These are phyloP conservation scores for Carollia perspicillata DNA, from an alignment of 2,113 vertebrate species.

Conservation along the genomic window DNA sequence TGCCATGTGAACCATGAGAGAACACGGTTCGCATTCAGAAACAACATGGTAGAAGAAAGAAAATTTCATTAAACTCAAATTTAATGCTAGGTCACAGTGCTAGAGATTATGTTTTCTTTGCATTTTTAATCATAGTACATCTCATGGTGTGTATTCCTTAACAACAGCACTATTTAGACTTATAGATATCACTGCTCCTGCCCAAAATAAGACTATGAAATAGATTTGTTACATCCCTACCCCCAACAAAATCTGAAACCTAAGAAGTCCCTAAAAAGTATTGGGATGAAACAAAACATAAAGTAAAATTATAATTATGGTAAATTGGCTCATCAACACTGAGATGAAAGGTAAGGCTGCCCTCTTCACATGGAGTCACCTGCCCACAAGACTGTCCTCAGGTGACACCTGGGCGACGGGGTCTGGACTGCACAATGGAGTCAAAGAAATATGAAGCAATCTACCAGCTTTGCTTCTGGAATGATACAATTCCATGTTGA, in stretches of 20 bases:
- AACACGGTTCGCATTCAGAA: background rate
- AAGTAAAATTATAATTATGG: background rate
- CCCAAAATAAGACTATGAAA: background rate
- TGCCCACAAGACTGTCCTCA: background rate
- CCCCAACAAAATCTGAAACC: background rate
- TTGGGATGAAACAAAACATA: conserved; percentile 5
- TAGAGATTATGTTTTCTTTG: background rate
- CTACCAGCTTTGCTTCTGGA: background rate
- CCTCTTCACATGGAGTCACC: background rate
- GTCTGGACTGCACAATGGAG: background rate
- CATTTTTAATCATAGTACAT: background rate
- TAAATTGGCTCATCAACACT: background rate
- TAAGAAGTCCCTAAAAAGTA: background rate
- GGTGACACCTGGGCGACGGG: background rate
- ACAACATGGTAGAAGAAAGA: background rate
- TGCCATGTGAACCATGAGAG: background rate
- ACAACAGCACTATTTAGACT: background rate
- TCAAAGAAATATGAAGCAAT: background rate
- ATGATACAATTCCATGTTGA: background rate
- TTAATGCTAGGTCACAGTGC: background rate
- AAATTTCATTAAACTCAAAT: background rate
- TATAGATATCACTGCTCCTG: background rate
- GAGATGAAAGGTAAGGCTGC: background rate
- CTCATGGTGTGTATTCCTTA: background rate
- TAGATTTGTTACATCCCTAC: background rate